Base-by-base conservation (phyloP, 2,113 vertebrate genomes). In the Athene cunicularia region DNA sequence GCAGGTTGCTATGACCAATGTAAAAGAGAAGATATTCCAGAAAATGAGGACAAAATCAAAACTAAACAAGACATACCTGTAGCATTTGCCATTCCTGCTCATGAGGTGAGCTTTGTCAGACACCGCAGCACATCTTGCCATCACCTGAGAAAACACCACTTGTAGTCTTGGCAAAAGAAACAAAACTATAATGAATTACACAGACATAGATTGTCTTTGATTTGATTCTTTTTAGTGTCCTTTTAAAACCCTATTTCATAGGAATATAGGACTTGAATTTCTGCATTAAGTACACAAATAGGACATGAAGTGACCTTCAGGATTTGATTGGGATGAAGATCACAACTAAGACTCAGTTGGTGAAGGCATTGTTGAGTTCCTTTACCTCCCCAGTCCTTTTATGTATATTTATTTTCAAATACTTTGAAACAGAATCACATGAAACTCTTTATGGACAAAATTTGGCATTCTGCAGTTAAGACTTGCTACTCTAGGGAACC, bases 1-100 rank as follows among this genome's bases (percentile, higher is more conserved):
- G 96, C 98, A 95, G 95, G 64, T 79, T 98, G 98, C 86, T 98
- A 97, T 93, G 98, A 99, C 83, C 97, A 80, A 16, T 92, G 97
- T 37, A 98, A 98, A 74, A 97, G 94, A 90, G 82, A 90, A 24
- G 50, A 49, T 71, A 35, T 33, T 82, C 53, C 83, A 91, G 74
- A 92, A 87, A 91, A 96, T 7, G 70, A 97, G 49, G 91, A 76
- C 59, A 75, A 80, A 82, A 30, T 32, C 63, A 49, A 87, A 91
- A 22, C 22, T 33, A 67, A 95, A 50, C 88, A 86, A 77, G 95
- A 96, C 30, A 47, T 91, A 60, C 93, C 96, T 70, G 93, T 98
- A 41, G 92, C 96, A 43, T 95, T 98, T 33, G 94, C 98, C 39
- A 82, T 98, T 67, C 97, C 98, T 4, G 89, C 96, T 93, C 96